These are phyloP conservation scores for Xiphydria camelus DNA, from an alignment of 2,888 invertebrate species.

Conservation along the genomic window DNA sequence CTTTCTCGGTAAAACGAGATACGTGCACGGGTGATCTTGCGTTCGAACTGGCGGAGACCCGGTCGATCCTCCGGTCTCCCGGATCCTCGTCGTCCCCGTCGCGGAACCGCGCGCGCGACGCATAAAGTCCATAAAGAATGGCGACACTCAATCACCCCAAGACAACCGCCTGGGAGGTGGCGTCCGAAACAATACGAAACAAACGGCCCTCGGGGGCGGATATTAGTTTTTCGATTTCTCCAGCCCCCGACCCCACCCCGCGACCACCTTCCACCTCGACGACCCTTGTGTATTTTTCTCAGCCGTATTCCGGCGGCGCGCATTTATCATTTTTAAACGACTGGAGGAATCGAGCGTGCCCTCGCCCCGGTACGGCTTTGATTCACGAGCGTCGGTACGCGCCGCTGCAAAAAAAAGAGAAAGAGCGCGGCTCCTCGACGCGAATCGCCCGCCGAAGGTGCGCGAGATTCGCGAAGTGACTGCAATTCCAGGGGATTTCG, in stretches of 20 bases:
- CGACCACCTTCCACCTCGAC: slow-evolving; percentile 21
- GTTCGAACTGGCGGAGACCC: too few species aligned
- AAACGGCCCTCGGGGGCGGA: slow-evolving; percentile 55
- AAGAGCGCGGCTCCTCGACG: too few species aligned
- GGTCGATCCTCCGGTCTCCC: slow-evolving; percentile 17
- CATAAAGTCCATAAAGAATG: slow-evolving; percentile 47
- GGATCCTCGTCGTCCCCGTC: slow-evolving; percentile 6
- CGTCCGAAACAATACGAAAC: slow-evolving; percentile 57
- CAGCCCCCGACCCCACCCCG: slow-evolving; percentile 14
- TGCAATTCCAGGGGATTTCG: too few species aligned
- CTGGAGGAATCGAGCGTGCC: slow-evolving; percentile 31
- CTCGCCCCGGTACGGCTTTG: slow-evolving; percentile 22
- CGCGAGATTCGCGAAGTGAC: too few species aligned
- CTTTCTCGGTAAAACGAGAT: slow-evolving; percentile 11
- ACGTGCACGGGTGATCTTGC: too few species aligned
- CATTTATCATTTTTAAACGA: slow-evolving; percentile 57
- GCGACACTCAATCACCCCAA: slow-evolving; percentile 56
- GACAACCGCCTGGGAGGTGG: slow-evolving; percentile 47
- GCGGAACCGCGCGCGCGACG: too few species aligned
- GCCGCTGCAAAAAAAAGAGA: slow-evolving; percentile 34
- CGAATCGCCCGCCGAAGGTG: too few species aligned
- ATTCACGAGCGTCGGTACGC: slow-evolving; percentile 32
- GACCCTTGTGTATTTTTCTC: slow-evolving; percentile 49
- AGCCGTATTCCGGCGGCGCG: slow-evolving; percentile 51
- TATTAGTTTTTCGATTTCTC: slow-evolving; percentile 58